Base-by-base conservation (phyloP, 2,797 vertebrate species). In the Austrolebias charrua region DNA sequence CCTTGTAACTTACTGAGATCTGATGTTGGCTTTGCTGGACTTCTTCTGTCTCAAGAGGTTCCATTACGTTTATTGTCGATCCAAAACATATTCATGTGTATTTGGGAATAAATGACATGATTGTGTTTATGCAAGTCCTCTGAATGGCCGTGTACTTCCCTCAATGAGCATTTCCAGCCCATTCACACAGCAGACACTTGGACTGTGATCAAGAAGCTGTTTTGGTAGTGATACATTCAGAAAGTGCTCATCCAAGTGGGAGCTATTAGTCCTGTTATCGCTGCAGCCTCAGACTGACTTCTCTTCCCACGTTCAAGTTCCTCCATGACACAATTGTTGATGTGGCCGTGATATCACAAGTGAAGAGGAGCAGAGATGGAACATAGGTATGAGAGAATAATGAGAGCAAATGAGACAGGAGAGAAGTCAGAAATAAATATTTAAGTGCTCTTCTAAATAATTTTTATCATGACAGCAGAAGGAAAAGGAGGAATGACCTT, bases 281-380 rank as follows among this genome's bases (percentile, higher is more conserved):
- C 48, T 52, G 56, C 44, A 76, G 66, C 65, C 66, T 71, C 80
- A 78, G 71, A 69, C 45, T 1, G 7, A 62, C 68, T 80, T 75
- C 48, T 76, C 62, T 82, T 89, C 78, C 84, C 84, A 86, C 56
- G 44, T 69, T 76, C 48, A 72, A 53, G 53, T 71, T 81, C 38
- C 70, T 28, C 55, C 49, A 58, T 78, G 78, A 80, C 69, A 65
- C 70, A 73, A 68, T 54, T 78, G 80, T 16, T 53, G 55, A 59
- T 35, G 45, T 33, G 69, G 45, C 38, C 38, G 15, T 60, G 72
- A 74, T 18, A 46, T n/a, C 50, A 47, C 55, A 67, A 35, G 67
- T 4, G 19, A 69, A 38, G 50, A 49, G 58, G 53, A 49, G 20
- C 6, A 4, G 9, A 43, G 28, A 49, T 13, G n/a, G 35, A 38